A percentile compares a stretch with the other conserved stretches of the same genome.
Evolutionary conservation across 2,888 invertebrate species (phyloP).

Genomic region (Brachyopa scutellaris): DNA sequence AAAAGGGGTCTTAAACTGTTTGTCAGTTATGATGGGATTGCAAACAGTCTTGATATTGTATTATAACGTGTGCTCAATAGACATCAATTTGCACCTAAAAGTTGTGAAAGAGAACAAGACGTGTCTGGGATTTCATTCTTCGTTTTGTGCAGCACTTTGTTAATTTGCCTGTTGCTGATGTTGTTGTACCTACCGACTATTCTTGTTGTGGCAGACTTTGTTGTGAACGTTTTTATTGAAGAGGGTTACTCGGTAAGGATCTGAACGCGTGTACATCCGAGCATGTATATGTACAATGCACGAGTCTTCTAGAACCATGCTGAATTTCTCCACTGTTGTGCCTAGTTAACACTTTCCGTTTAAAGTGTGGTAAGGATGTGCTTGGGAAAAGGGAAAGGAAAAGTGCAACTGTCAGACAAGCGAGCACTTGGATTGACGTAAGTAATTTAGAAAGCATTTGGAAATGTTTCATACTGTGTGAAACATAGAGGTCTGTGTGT

Average conservation of each 20-base stretch:
- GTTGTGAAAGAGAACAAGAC: slow-evolving; percentile 54
- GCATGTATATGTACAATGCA: no score
- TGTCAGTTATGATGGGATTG: slow-evolving; percentile 73
- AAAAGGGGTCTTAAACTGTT: slow-evolving; percentile 71
- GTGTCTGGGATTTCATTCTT: slow-evolving; percentile 37
- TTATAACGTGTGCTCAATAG: slow-evolving; percentile 72
- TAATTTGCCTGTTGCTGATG: slow-evolving; percentile 6
- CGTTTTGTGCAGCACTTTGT: slow-evolving; percentile 32
- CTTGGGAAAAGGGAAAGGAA: no score
- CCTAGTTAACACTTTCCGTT: no score
- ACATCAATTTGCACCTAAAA: slow-evolving; percentile 69
- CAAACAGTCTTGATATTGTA: slow-evolving; percentile 74
- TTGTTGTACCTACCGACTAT: slow-evolving; percentile 18
- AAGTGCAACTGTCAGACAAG: no score
- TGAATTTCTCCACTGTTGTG: no score
- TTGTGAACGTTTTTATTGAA: slow-evolving; percentile 24
- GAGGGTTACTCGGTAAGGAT: slow-evolving; percentile 37
- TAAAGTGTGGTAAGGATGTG: no score
- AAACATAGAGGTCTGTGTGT: no score
- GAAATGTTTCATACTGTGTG: no score
- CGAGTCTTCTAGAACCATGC: no score
- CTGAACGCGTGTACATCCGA: slow-evolving; percentile 19
- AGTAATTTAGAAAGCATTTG: no score
- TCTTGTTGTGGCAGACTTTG: slow-evolving; percentile 13
- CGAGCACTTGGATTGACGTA: no score